These are phyloP conservation scores for Donacobius atricapilla DNA, from an alignment of 2,113 vertebrate species.

Conservation along the genomic window DNA sequence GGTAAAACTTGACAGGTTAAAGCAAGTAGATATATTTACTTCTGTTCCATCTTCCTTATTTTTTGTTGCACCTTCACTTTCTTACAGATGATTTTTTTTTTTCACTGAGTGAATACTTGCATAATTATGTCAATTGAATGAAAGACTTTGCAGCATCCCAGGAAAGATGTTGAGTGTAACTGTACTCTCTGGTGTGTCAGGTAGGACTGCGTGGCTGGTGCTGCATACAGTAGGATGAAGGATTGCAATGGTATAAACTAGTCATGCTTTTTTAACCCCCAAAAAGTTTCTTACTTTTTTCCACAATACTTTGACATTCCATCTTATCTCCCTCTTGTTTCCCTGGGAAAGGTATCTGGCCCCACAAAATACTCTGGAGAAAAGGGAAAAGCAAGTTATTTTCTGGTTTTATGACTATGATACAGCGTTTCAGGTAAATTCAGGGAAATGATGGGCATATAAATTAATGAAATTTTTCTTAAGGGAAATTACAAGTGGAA, in stretches of 20 bases:
- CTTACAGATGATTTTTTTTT: background rate
- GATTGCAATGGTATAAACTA: background rate
- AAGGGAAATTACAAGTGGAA: background rate
- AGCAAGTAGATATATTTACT: background rate
- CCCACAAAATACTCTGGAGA: background rate
- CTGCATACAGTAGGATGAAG: background rate
- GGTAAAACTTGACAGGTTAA: background rate
- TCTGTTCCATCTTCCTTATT: background rate
- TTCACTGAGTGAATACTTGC: background rate
- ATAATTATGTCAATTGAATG: background rate
- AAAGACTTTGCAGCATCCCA: background rate
- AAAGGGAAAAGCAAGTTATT: background rate
- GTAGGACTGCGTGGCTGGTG: background rate
- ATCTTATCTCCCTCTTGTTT: background rate
- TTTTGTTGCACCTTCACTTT: background rate
- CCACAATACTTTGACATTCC: background rate
- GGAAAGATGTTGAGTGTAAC: background rate
- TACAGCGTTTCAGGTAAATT: background rate
- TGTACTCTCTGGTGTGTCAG: background rate
- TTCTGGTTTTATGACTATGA: background rate
- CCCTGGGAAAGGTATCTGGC: background rate
- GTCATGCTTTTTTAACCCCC: background rate
- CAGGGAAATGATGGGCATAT: background rate
- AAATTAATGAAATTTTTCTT: background rate
- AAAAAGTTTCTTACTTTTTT: background rate